phyloP scores from a whole-genome alignment of 2,797 vertebrate genomes.

The Coregonus suidteri region DNA sequence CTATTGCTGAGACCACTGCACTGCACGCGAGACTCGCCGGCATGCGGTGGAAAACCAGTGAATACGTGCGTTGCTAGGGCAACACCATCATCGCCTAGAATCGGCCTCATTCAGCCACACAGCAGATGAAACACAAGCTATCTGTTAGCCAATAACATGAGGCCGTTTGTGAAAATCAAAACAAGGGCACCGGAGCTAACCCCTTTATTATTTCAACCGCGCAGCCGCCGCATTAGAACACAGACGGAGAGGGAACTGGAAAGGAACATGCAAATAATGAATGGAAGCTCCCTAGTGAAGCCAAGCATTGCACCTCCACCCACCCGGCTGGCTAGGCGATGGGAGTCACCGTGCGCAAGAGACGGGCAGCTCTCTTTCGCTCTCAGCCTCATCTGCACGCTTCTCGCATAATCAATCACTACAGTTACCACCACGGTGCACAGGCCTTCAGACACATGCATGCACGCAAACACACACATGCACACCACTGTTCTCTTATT shows the following conservation, averaged over 20 bases:
- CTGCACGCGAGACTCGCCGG: conserved; percentile 41
- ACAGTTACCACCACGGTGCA: not conserved
- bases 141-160: not conserved
- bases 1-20: conserved; percentile 70
- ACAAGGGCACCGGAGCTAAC: not conserved
- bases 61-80: conserved; percentile 70
- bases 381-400: conserved; percentile 28
- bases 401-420: not conserved
- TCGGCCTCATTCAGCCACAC: conserved; percentile 37
- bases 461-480: not conserved
- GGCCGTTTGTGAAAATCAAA: not conserved
- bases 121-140: conserved; percentile 40
- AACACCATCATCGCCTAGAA: conserved; percentile 58
- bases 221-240: not conserved
- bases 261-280: conserved; percentile 16
- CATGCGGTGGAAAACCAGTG: conserved; percentile 55
- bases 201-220: not conserved
- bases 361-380: conserved; percentile 37
- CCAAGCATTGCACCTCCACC: conserved; percentile 2
- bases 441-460: not conserved
- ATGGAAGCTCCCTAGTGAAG: conserved; percentile 14
- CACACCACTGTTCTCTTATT: not conserved
- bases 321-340: conserved; percentile 48
- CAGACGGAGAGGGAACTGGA: not conserved
- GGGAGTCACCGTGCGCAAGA: conserved; percentile 56